Base-by-base conservation (phyloP, 2,888 invertebrate species). In the Lampropteryx suffumata region DNA sequence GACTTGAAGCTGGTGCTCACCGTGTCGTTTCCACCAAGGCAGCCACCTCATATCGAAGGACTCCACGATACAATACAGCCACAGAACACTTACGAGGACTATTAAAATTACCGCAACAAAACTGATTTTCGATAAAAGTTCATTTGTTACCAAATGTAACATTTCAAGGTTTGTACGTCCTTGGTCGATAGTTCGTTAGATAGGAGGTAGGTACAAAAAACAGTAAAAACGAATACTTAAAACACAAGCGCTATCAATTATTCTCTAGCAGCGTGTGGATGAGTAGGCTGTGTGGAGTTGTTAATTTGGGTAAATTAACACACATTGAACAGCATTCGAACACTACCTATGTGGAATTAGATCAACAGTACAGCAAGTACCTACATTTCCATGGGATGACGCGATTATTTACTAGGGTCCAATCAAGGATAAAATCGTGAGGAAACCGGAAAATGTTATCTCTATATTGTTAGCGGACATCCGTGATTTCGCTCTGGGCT, bases 261-360 rank as follows among this genome's bases (percentile, higher is more conserved):
- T 44, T 34, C 21, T 37, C 37, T 30, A 30, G 41, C 40, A 41
- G 40, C 24, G 35, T 52, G 39, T 32, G 55, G 50, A 54, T 50
- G 41, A 17, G 41, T 34, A 21, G 45, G 40, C 55, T 32, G 36
- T 11, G 40, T 50, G 51, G 57, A 60, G 50, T 50, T 69, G 69
- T 57, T 64, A 68, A 68, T 68, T 68, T 62, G 53, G 57, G 48
- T 55, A 55, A 59, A 62, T 62, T 62, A 62, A 49, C 61, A 49
- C 43, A 50, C 55, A 57, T 36, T 34, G 17, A 35, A 24, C 21
- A 35, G 21, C 11, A 35, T 21, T 61, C 50, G 42, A 51, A 62
- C 21, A 29, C 41, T 54, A 13, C 32, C 10, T 10, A 10, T 30
- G 56, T 50, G 40, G 40, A 55, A 55, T 35, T 47, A 30, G 49